phyloP scores from a whole-genome alignment of 1,140 invertebrate species.

The Acyrthosiphon pisum region DNA sequence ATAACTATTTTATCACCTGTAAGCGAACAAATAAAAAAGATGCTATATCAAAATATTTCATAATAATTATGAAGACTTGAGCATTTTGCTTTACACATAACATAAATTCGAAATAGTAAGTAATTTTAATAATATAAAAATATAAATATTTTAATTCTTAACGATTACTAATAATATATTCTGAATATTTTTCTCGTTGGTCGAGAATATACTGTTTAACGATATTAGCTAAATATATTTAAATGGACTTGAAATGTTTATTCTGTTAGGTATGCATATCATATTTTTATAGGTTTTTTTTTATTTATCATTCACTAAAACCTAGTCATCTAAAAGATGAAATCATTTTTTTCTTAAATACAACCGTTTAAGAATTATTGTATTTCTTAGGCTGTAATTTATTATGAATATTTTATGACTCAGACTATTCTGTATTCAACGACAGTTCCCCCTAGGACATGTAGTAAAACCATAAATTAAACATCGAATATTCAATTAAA shows the following conservation, averaged over 20 bases:
- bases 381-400: not conserved
- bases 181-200: not conserved
- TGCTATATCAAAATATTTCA: too few relatives aligned
- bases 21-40: too few relatives aligned
- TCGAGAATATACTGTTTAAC: not conserved
- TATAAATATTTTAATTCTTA: not conserved
- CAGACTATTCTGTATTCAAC: not conserved
- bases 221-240: not conserved
- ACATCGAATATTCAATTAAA: constrained; percentile 21
- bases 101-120: not conserved
- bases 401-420: not conserved
- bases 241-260: not conserved
- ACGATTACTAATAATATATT: not conserved
- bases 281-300: not conserved
- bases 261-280: not conserved
- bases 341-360: not conserved
- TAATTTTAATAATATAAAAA: not conserved
- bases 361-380: not conserved
- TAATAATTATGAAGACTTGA: too few relatives aligned
- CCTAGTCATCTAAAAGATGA: not conserved
- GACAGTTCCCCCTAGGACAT: constrained; percentile 37
- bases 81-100: not conserved
- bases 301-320: not conserved
- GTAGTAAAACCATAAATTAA: constrained; percentile 18
- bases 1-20: too few relatives aligned